Evolutionary conservation across 2,888 invertebrate species (phyloP).

Genomic region (Aleiodes testaceus): DNA sequence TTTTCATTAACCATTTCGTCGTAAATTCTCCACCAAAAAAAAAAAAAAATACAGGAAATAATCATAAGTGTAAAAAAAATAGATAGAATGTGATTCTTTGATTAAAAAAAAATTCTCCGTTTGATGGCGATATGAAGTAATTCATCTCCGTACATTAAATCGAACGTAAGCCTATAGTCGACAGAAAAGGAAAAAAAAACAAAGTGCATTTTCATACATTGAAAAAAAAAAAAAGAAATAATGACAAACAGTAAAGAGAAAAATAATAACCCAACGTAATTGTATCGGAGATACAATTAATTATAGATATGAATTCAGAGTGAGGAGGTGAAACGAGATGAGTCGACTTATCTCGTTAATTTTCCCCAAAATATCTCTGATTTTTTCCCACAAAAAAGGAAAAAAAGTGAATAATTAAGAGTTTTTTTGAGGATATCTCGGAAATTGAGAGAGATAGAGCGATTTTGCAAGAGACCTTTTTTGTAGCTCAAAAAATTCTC

Average conservation of each 20-base stretch:
- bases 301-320: neutral
- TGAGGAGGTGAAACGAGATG: neutral
- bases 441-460: too few species aligned
- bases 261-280: conserved; percentile 9
- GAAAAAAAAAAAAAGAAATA: neutral
- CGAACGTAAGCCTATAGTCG: conserved; percentile 25
- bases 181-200: neutral
- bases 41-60: neutral
- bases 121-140: neutral
- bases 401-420: too few species aligned
- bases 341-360: neutral
- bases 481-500: too few species aligned
- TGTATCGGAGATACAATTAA: conserved; percentile 17
- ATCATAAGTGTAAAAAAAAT: neutral
- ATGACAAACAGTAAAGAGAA: conserved; percentile 23
- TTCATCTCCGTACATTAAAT: neutral
- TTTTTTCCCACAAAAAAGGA: too few species aligned
- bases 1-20: too few species aligned
- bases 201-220: neutral
- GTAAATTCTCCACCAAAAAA: too few species aligned
- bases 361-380: neutral
- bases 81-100: neutral
- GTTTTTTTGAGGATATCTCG: too few species aligned
- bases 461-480: too few species aligned
- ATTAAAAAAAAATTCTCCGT: neutral